Evolutionary conservation across 2,888 invertebrate species (phyloP).

Genomic region (Podabrus alpinus): DNA sequence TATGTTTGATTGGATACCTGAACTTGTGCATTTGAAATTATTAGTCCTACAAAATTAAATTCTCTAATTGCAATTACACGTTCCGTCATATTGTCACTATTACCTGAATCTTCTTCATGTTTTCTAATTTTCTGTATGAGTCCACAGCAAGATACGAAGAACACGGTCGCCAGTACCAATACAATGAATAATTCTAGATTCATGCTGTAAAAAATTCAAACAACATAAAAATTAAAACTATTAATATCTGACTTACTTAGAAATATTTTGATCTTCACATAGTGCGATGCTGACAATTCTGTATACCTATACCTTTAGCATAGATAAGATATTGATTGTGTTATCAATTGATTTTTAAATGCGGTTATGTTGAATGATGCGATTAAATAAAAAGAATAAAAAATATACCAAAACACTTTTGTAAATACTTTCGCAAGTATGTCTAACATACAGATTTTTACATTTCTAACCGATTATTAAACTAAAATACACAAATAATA

Average conservation of each 20-base stretch:
- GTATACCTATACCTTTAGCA: neutral
- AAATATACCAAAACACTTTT: neutral
- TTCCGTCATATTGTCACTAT: neutral
- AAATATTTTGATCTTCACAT: neutral
- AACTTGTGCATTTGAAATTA: conserved; percentile 20
- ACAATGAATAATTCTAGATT: conserved; percentile 44
- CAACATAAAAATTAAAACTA: neutral
- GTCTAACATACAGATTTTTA: neutral
- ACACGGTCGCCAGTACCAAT: conserved; percentile 43
- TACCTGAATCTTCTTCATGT: conserved; percentile 39
- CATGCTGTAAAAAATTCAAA: conserved; percentile 38
- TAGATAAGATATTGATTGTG: conserved; percentile 2
- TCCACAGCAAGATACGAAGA: conserved; percentile 47
- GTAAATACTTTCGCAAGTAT: neutral
- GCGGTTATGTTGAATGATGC: neutral
- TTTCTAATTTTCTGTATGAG: conserved; percentile 46
- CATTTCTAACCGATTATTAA: neutral
- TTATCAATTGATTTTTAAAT: neutral
- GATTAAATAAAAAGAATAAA: neutral
- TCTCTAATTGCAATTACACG: neutral
- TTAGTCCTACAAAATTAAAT: conserved; percentile 7
- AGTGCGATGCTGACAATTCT: neutral
- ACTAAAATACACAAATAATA: neutral
- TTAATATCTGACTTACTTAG: conserved; percentile 8
- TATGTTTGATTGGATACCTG: conserved; percentile 35